Conservation (phyloP, 2,888 invertebrate species). For the Sympetrum striolatum region DNA sequence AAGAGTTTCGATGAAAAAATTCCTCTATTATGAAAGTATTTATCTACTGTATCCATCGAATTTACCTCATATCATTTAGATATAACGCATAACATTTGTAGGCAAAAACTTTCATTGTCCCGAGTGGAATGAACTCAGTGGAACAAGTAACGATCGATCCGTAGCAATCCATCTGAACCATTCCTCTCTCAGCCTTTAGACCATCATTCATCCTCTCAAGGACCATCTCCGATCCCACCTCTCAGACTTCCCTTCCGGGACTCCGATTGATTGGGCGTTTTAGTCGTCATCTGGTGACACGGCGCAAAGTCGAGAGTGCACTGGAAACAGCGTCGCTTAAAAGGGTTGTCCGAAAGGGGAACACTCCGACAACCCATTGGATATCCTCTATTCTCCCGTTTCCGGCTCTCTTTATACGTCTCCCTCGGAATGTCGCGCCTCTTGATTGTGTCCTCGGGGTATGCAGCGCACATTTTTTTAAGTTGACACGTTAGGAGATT, state of each 20-base stretch:
- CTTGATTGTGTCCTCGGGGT: neutral
- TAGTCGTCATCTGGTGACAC: neutral
- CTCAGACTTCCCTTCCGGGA: neutral
- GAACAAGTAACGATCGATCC: too few relatives aligned
- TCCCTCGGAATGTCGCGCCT: neutral
- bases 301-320: neutral
- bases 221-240: neutral
- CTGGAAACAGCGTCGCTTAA: neutral
- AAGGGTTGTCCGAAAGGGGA: neutral
- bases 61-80: too few relatives aligned
- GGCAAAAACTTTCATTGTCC: too few relatives aligned
- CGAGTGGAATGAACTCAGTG: too few relatives aligned
- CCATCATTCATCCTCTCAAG: neutral
- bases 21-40: too few relatives aligned
- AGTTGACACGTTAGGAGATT: neutral
- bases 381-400: neutral
- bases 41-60: too few relatives aligned
- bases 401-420: neutral
- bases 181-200: neutral
- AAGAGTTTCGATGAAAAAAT: too few relatives aligned
- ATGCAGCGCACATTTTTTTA: neutral
- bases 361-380: neutral
- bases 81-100: too few relatives aligned
- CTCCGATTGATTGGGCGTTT: neutral
- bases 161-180: too few relatives aligned